These are phyloP conservation scores for Drosophila rubida DNA, from an alignment of 2,888 invertebrate species.

Conservation along the genomic window DNA sequence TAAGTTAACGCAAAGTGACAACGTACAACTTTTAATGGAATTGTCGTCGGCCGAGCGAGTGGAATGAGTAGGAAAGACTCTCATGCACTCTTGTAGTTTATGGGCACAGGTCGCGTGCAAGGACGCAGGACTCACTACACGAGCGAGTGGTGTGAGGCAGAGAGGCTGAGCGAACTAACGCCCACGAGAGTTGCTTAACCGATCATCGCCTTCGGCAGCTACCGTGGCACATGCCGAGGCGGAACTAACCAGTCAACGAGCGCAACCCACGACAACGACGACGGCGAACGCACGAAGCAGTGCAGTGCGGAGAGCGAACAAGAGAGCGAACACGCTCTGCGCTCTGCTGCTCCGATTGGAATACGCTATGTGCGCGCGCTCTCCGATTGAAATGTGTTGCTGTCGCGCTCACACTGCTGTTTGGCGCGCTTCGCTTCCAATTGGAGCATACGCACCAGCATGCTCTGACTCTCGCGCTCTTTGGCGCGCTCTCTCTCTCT, in stretches of 20 bases:
- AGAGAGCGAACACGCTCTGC: conserved; percentile 13
- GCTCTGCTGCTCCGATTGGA: conserved; percentile 78
- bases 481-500: conserved; percentile 34
- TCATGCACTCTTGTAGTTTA: conserved; percentile 54
- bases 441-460: conserved; percentile 66
- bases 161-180: conserved; percentile 44
- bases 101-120: conserved; percentile 61
- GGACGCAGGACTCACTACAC: conserved; percentile 58
- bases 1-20: conserved; percentile 81
- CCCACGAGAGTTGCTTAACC: conserved; percentile 58
- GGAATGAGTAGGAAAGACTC: conserved; percentile 6
- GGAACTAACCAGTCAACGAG: conserved; percentile 73
- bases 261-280: conserved; percentile 34
- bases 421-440: conserved; percentile 60
- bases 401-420: conserved; percentile 38
- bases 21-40: conserved; percentile 81
- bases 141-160: conserved; percentile 5
- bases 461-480: conserved; percentile 16
- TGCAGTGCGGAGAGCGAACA: conserved; percentile 6
- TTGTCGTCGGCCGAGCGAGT: conserved; percentile 62
- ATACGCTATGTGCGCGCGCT: conserved; percentile 65
- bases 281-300: background rate
- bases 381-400: conserved; percentile 7
- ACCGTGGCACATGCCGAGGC: conserved; percentile 80
- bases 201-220: conserved; percentile 74